Conservation (phyloP, 2,113 vertebrate species). For the Hepsetus odoe region DNA sequence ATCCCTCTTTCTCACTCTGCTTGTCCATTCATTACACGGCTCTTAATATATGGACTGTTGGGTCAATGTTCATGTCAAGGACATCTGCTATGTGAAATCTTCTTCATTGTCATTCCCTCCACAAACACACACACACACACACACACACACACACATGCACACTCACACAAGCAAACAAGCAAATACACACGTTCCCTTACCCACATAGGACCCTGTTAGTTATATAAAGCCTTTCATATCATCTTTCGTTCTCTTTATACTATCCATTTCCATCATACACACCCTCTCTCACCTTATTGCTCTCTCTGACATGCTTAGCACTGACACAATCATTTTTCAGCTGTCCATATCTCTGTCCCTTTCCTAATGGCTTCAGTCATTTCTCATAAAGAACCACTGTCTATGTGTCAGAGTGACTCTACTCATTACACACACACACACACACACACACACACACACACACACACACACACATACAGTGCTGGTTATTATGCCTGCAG, state of each 20-base stretch:
- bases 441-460: background rate
- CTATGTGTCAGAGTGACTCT: slow-evolving; percentile 23
- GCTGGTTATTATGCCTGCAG: slow-evolving; percentile 31
- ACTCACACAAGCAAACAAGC: slow-evolving; percentile 7
- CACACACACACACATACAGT: slow-evolving; percentile 18
- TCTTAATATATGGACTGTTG: slow-evolving; percentile 31
- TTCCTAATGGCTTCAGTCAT: slow-evolving; percentile 44
- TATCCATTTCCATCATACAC: slow-evolving; percentile 2
- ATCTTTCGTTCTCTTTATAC: slow-evolving; percentile 14
- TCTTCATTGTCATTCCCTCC: slow-evolving; percentile 18
- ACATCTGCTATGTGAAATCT: slow-evolving; percentile 14
- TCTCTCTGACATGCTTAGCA: too few relatives aligned
- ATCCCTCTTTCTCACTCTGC: background rate
- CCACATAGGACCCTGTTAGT: background rate
- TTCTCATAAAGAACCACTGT: slow-evolving; percentile 33
- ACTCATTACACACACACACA: slow-evolving; percentile 11
- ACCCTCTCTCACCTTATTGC: background rate
- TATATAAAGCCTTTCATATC: background rate
- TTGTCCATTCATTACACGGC: background rate
- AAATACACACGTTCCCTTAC: background rate
- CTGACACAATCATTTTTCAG: slow-evolving; percentile 47
- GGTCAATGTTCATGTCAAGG: slow-evolving; percentile 43
- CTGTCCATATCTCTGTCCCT: slow-evolving; percentile 30
- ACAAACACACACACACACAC: slow-evolving; percentile 8
- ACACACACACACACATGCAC: background rate